Conservation (phyloP, 1,140 invertebrate genomes). For the Metopolophium dirhodum region DNA sequence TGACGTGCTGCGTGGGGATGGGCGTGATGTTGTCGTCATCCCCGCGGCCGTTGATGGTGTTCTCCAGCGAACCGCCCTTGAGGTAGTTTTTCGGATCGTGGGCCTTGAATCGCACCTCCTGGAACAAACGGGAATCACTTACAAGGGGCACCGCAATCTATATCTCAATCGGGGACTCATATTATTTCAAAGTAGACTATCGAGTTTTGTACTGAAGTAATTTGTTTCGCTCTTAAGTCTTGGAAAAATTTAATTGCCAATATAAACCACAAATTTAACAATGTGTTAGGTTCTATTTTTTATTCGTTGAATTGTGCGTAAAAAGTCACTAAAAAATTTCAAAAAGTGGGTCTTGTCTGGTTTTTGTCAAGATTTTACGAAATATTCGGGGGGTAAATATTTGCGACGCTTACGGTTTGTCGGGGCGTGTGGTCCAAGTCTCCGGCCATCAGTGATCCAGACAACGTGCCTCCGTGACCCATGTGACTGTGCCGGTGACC, state of each 20-base stretch:
- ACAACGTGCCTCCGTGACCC: conserved; percentile 5
- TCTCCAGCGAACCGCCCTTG: conserved; percentile 87
- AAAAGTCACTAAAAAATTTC: neutral
- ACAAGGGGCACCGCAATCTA: conserved; percentile 67
- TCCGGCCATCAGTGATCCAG: conserved; percentile 31
- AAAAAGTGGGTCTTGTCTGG: neutral
- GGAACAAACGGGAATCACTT: conserved; percentile 75
- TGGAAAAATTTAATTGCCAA: too few relatives aligned
- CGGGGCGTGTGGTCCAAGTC: conserved; percentile 72
- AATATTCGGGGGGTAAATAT: neutral
- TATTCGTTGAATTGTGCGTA: too few relatives aligned
- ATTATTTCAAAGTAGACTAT: too few relatives aligned
- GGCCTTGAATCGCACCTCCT: conserved; percentile 93
- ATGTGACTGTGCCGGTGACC: conserved; percentile 55
- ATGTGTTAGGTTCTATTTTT: too few relatives aligned
- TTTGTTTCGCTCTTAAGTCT: too few relatives aligned
- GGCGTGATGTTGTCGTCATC: conserved; percentile 71
- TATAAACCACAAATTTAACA: too few relatives aligned
- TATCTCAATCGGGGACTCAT: neutral
- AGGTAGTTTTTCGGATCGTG: conserved; percentile 91
- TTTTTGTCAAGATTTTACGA: neutral
- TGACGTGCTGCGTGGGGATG: conserved; percentile 75
- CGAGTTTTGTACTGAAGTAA: too few relatives aligned
- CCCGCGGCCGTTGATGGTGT: conserved; percentile 82
- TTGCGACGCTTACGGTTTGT: conserved; percentile 73